phyloP scores from a whole-genome alignment of 2,113 vertebrate species.

The Eupsittula cactorum region DNA sequence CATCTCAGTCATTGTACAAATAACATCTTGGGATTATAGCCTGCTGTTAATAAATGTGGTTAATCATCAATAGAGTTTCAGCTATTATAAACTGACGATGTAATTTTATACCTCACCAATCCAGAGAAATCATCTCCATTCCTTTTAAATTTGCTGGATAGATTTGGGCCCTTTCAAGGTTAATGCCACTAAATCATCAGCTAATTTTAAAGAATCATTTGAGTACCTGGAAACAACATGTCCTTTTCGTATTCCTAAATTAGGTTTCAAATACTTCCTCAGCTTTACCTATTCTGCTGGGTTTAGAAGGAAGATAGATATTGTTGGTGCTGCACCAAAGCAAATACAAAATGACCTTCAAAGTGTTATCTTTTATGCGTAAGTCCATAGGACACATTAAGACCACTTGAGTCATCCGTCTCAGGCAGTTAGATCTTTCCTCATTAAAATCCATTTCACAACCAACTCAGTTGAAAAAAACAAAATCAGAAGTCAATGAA shows the following conservation, averaged over 20 bases:
- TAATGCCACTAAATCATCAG: slow-evolving; percentile 60
- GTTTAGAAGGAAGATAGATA: background rate
- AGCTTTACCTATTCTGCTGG: background rate
- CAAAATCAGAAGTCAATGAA: background rate
- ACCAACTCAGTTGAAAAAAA: slow-evolving; percentile 13
- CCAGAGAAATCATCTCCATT: slow-evolving; percentile 61
- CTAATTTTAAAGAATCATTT: slow-evolving; percentile 63
- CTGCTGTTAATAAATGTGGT: slow-evolving; percentile 66
- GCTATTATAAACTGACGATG: slow-evolving; percentile 58
- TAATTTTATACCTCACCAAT: slow-evolving; percentile 73
- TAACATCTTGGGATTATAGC: slow-evolving; percentile 42
- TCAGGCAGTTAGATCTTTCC: slow-evolving; percentile 39
- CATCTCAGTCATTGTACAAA: slow-evolving; percentile 55
- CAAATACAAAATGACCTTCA: slow-evolving; percentile 52
- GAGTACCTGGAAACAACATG: slow-evolving; percentile 5
- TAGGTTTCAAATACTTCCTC: slow-evolving; percentile 5
- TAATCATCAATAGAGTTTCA: slow-evolving; percentile 69
- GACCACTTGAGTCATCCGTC: slow-evolving; percentile 11
- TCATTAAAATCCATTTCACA: slow-evolving; percentile 36
- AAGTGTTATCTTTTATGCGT: background rate
- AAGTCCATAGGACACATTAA: slow-evolving; percentile 31
- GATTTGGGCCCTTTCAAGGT: slow-evolving; percentile 60
- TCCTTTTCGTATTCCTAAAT: background rate
- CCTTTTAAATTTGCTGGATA: slow-evolving; percentile 53
- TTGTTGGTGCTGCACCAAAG: slow-evolving; percentile 7